These are phyloP conservation scores for Therioaphis trifolii DNA, from an alignment of 2,888 invertebrate genomes.

Conservation along the genomic window DNA sequence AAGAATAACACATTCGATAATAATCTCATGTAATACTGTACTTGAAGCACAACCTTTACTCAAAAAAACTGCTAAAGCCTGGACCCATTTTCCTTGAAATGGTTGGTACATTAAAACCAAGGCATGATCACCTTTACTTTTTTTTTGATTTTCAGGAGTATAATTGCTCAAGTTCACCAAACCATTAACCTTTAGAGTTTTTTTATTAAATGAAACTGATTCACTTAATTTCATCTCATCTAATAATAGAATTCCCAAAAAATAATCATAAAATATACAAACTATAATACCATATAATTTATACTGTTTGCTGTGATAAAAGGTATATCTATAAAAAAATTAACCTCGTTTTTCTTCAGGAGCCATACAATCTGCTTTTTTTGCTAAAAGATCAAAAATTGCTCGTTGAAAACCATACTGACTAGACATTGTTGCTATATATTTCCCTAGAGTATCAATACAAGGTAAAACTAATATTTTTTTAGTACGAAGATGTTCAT, in stretches of 20 bases:
- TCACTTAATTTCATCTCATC: constrained; percentile 56
- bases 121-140: constrained; percentile 52
- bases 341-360: too few species aligned
- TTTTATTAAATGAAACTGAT: constrained; percentile 27
- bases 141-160: constrained; percentile 37
- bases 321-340: too few species aligned
- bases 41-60: constrained; percentile 64
- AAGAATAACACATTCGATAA: constrained; percentile 64
- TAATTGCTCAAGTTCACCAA: constrained; percentile 52
- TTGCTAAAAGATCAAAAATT: too few species aligned
- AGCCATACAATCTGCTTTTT: too few species aligned
- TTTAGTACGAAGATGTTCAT: too few species aligned
- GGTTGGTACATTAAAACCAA: constrained; percentile 46
- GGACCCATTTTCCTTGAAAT: constrained; percentile 57
- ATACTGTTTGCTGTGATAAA: too few species aligned
- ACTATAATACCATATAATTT: too few species aligned
- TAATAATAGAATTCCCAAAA: constrained; percentile 49
- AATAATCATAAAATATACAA: too few species aligned
- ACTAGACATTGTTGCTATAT: too few species aligned
- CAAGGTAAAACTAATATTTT: too few species aligned
- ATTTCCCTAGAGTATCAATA: too few species aligned
- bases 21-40: constrained; percentile 64
- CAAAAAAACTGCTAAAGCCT: constrained; percentile 49
- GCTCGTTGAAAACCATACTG: too few species aligned
- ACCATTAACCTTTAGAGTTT: constrained; percentile 34